Percentiles rank a stretch among this genome's conserved stretches.
These are phyloP conservation scores for Caenorhabditis tropicalis DNA, from an alignment of 1,140 invertebrate species.

Conservation along the genomic window DNA sequence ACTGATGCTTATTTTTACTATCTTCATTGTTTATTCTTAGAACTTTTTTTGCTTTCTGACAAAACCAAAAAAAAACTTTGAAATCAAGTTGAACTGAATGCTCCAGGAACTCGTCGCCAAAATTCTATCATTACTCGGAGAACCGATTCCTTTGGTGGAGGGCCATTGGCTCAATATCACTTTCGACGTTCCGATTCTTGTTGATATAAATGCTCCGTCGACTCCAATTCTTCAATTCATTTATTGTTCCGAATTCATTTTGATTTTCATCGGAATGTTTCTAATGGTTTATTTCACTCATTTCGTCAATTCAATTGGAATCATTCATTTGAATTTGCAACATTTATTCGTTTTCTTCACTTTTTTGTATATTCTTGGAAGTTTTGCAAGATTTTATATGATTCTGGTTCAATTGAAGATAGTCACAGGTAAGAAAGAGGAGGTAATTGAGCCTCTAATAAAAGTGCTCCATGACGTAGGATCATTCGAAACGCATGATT, in stretches of 20 bases:
- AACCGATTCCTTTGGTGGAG: slow-evolving; percentile 10
- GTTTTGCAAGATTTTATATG: slow-evolving; percentile 5
- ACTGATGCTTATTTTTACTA: background rate
- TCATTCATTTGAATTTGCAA: slow-evolving; percentile 18
- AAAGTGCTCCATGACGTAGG: too few relatives aligned
- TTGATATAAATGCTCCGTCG: slow-evolving; percentile 19
- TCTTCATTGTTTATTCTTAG: background rate
- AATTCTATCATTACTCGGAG: background rate
- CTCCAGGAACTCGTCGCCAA: background rate
- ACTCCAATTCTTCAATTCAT: slow-evolving; percentile 2
- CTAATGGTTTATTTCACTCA: background rate
- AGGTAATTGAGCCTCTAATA: too few relatives aligned
- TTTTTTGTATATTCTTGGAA: background rate
- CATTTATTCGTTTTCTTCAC: background rate
- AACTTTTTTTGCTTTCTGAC: background rate
- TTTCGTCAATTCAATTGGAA: background rate
- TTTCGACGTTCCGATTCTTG: background rate
- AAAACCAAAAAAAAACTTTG: too few relatives aligned
- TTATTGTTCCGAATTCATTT: background rate
- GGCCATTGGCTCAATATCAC: slow-evolving; percentile 18
- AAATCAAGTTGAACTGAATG: background rate
- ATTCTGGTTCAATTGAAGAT: background rate
- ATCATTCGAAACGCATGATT: too few relatives aligned
- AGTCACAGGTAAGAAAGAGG: background rate
- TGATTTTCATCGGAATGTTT: background rate